phyloP scores from a whole-genome alignment of 2,113 vertebrate species.

The Sinosuthora webbiana region DNA sequence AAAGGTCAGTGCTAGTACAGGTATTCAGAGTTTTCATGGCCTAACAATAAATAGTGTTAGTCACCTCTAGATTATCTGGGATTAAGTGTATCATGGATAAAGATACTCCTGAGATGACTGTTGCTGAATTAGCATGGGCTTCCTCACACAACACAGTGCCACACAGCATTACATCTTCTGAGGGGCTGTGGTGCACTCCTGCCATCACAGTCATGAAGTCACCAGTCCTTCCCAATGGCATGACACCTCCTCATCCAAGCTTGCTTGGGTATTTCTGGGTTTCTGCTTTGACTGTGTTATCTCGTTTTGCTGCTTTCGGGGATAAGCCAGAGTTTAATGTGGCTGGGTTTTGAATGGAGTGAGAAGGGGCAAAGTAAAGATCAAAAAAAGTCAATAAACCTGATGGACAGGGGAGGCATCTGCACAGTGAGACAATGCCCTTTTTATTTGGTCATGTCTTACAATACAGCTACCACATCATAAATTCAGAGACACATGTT shows the following conservation, averaged over 20 bases:
- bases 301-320: background rate
- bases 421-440: background rate
- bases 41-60: background rate
- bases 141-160: fast-evolving
- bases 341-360: background rate
- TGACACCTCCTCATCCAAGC: background rate
- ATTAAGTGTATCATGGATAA: background rate
- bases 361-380: background rate
- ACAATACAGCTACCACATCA: background rate
- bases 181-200: background rate
- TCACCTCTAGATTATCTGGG: background rate
- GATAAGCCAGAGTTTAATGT: background rate
- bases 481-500: background rate
- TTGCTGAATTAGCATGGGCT: background rate
- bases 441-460: constrained; percentile 4
- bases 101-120: background rate
- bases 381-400: constrained; percentile 2
- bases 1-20: background rate
- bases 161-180: background rate
- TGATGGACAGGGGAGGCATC: background rate
- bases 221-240: fast-evolving
- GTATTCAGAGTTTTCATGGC: background rate
- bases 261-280: background rate
- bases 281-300: background rate
- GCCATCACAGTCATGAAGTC: background rate